These are phyloP conservation scores for Tachysurus vachellii DNA, from an alignment of 2,113 vertebrate genomes.

Conservation along the genomic window DNA sequence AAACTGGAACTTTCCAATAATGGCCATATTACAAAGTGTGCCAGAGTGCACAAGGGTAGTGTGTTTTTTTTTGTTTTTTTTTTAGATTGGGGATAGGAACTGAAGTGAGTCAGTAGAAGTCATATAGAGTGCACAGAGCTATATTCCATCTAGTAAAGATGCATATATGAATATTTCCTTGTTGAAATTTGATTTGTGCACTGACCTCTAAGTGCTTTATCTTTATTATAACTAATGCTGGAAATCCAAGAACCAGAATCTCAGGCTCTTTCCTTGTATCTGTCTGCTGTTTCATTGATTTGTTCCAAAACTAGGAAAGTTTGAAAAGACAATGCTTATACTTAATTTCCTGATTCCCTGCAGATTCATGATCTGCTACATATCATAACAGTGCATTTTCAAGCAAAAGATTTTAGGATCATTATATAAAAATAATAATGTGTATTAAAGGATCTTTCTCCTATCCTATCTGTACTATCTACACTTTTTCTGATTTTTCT, in stretches of 20 bases:
- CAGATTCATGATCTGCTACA: neutral
- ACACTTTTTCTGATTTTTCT: conserved; percentile 12
- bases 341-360: neutral
- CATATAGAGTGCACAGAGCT: neutral
- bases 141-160: conserved; percentile 36
- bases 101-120: conserved; percentile 21
- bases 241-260: conserved; percentile 35
- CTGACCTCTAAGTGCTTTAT: conserved; percentile 26
- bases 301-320: neutral
- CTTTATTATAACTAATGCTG: conserved; percentile 37
- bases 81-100: conserved; percentile 26
- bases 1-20: conserved; percentile 50
- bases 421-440: neutral
- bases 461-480: neutral
- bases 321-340: neutral
- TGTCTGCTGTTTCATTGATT: conserved; percentile 22
- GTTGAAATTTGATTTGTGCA: conserved; percentile 41
- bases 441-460: neutral
- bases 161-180: conserved; percentile 46
- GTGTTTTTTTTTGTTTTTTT: conserved; percentile 37
- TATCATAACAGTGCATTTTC: neutral
- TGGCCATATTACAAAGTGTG: conserved; percentile 41
- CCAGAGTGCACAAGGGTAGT: conserved; percentile 26
- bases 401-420: neutral
- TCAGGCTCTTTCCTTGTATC: neutral